These are phyloP conservation scores for Argya squamiceps DNA, from an alignment of 2,797 vertebrate species.

Conservation along the genomic window DNA sequence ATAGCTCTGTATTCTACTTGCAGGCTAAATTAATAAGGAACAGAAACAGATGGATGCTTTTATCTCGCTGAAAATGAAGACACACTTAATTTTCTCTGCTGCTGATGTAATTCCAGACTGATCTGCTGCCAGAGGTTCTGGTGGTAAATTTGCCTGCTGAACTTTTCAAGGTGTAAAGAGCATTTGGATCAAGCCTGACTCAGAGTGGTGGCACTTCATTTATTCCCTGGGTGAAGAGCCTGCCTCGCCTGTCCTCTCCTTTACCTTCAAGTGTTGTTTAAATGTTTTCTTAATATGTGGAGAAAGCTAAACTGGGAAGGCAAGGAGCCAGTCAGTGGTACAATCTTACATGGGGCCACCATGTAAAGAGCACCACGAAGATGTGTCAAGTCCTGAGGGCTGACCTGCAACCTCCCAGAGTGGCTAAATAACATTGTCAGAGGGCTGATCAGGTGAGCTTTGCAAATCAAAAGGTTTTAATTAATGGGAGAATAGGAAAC, in stretches of 20 bases:
- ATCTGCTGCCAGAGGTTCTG: conserved; percentile 28
- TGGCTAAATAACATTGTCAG: too few species aligned
- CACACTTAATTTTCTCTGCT: conserved; percentile 33
- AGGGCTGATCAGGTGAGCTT: too few species aligned
- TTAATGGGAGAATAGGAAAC: too few species aligned
- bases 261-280: background rate
- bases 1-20: conserved; percentile 26
- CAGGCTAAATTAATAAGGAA: conserved; percentile 41
- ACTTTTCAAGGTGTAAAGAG: conserved; percentile 8
- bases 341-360: too few species aligned
- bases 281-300: background rate
- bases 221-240: background rate
- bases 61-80: conserved; percentile 21
- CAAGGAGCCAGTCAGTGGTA: background rate
- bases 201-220: background rate
- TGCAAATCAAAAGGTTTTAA: too few species aligned
- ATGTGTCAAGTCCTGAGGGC: too few species aligned
- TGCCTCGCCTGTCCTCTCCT: background rate
- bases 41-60: conserved; percentile 12
- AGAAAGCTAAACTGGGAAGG: background rate
- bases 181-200: background rate
- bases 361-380: too few species aligned
- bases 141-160: background rate
- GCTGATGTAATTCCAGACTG: conserved; percentile 23
- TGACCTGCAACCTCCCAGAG: too few species aligned